A percentile compares a stretch with the other conserved stretches of the same genome.
Conservation (phyloP, 2,888 invertebrate species). For the Rhagium mordax region DNA sequence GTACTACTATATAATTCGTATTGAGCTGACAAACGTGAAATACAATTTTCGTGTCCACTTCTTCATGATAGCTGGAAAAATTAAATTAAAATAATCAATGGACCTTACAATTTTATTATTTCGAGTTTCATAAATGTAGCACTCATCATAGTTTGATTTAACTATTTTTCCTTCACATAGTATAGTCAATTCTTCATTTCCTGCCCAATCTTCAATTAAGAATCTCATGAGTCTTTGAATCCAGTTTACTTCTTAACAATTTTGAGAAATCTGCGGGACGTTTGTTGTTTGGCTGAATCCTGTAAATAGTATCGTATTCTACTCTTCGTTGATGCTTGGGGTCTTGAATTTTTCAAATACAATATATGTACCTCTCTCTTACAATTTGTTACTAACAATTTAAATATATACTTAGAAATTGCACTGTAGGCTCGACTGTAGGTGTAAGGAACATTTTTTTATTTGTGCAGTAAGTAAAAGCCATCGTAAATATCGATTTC, state of each 20-base stretch:
- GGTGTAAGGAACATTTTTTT: slow-evolving; percentile 52
- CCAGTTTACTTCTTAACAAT: slow-evolving; percentile 53
- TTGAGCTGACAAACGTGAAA: slow-evolving; percentile 50
- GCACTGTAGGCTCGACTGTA: slow-evolving; percentile 48
- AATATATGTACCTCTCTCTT: slow-evolving; percentile 54
- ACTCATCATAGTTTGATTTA: slow-evolving; percentile 37
- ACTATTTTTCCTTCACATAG: slow-evolving; percentile 49
- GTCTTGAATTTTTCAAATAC: slow-evolving; percentile 57
- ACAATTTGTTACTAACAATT: slow-evolving; percentile 49
- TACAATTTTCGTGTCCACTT: slow-evolving; percentile 56
- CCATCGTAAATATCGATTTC: slow-evolving; percentile 55
- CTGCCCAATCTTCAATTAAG: slow-evolving; percentile 54
- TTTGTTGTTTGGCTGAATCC: slow-evolving; percentile 52
- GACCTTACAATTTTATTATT: slow-evolving; percentile 46
- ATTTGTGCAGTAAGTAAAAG: slow-evolving; percentile 54
- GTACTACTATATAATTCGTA: not conserved
- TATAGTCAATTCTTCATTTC: slow-evolving; percentile 44
- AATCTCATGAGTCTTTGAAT: slow-evolving; percentile 58
- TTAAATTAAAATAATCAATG: slow-evolving; percentile 39
- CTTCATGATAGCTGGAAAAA: slow-evolving; percentile 38
- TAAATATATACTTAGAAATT: slow-evolving; percentile 45
- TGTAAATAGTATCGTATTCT: slow-evolving; percentile 49
- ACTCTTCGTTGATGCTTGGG: slow-evolving; percentile 55
- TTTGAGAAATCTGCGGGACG: slow-evolving; percentile 55
- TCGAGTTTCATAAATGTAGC: not conserved